Evolutionary conservation across 2,888 invertebrate species (phyloP), one percentile per base, ranked within the genome.

Genomic region (Bombylius major): DNA sequence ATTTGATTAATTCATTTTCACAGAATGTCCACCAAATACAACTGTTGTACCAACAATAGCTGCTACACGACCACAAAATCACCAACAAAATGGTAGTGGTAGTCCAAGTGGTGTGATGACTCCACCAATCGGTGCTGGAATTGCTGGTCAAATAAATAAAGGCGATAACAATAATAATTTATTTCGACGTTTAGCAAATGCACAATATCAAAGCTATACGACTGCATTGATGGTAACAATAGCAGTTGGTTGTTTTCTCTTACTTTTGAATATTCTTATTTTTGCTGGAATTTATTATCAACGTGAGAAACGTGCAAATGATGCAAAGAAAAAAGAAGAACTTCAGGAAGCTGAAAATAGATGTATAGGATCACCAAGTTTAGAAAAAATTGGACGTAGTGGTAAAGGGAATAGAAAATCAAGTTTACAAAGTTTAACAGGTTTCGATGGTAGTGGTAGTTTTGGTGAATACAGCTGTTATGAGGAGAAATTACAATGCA

Each of bases 281-380:
- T 92, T 92, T 66, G 90, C 90, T 49, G 91, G 91, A 3, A 90
- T 90, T 59, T 91, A 89, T 67, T 89, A 89, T 66, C 89, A 90
- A 70, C 79, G 89, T 2, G 89, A 89, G 64, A 66, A 77, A 64
- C 69, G 78, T 53, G 79, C 80, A 61, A 78, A 78, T 51, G 82
- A 84, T 59, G 82, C 84, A 54, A 86, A 86, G 65, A 84, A 83
- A 56, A 89, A 88, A 67, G 87, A 89, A 64, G 87, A 88, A 65
- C 71, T 87, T 23, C 81, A 83, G 85, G 70, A 82, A 83, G 57
- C 58, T 23, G 85, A 84, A 31, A 84, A 84, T 66, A 83, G 84
- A 50, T 83, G 83, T 54, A 79, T 82, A 61, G 70, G 76, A 11
- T 58, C 62, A 13, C 61, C 70, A 0, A 70, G 68, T 57, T 57